phyloP scores from a whole-genome alignment of 2,797 vertebrate species.

The Allobates femoralis region DNA sequence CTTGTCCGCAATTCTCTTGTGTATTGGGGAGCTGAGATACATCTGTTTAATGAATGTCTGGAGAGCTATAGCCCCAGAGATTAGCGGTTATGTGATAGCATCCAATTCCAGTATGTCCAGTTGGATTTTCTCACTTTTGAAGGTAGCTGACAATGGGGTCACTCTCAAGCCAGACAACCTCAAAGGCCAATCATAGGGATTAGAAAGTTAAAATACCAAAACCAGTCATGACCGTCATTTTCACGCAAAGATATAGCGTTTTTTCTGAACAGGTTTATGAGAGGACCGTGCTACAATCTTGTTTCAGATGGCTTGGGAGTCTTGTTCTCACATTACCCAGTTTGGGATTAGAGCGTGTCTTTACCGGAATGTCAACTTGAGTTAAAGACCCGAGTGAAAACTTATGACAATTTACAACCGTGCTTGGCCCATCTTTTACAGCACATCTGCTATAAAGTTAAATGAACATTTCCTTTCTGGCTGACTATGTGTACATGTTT shows the following conservation, averaged over 20 bases:
- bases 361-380: slow-evolving; percentile 13
- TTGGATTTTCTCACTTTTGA: background rate
- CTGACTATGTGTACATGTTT: slow-evolving; percentile 47
- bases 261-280: background rate
- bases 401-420: slow-evolving; percentile 46
- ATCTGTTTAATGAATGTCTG: too few relatives aligned
- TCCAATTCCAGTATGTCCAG: background rate
- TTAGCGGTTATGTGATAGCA: background rate
- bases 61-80: background rate
- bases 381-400: slow-evolving; percentile 30
- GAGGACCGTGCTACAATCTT: background rate
- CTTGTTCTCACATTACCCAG: background rate
- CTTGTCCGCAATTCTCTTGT: background rate
- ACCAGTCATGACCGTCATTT: background rate
- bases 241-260: background rate
- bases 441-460: slow-evolving; percentile 59
- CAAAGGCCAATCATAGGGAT: background rate
- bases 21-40: too few relatives aligned
- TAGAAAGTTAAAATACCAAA: background rate
- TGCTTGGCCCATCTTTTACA: slow-evolving; percentile 54
- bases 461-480: slow-evolving; percentile 59
- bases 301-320: background rate
- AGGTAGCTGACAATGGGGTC: background rate
- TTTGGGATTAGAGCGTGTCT: background rate
- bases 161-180: background rate